Evolutionary conservation across 2,888 invertebrate species (phyloP).

Genomic region (Heterodera filipjevi): DNA sequence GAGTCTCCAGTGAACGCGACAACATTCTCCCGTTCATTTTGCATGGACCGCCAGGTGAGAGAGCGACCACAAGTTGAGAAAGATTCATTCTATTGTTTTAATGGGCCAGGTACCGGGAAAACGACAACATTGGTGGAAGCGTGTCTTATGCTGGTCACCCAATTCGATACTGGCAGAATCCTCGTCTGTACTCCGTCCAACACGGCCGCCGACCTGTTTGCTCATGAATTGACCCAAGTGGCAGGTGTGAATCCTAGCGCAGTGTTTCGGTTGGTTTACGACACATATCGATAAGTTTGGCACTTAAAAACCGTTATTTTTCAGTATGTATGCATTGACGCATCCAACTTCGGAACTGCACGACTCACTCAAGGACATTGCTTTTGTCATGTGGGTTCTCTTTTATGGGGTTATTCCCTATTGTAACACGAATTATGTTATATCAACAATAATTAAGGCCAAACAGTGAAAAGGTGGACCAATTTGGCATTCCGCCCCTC

Average conservation of each 20-base stretch:
- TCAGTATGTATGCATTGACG: slow-evolving; percentile 22
- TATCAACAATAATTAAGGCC: neutral
- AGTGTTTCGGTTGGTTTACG: slow-evolving; percentile 23
- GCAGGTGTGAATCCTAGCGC: neutral
- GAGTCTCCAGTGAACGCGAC: neutral
- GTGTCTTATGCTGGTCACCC: slow-evolving; percentile 18
- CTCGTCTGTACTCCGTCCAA: slow-evolving; percentile 38
- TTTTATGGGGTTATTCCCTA: too few species aligned
- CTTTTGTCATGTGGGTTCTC: slow-evolving; percentile 23
- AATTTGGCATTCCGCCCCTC: slow-evolving; percentile 24
- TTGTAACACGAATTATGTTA: neutral
- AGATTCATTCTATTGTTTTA: neutral
- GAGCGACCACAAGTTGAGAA: neutral
- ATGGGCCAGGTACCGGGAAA: slow-evolving; percentile 35
- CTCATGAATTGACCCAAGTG: slow-evolving; percentile 24
- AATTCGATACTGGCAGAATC: slow-evolving; percentile 1
- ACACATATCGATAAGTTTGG: too few species aligned
- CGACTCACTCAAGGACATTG: slow-evolving; percentile 1
- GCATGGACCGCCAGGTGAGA: slow-evolving; percentile 20
- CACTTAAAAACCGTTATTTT: too few species aligned
- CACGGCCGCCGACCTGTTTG: slow-evolving; percentile 35
- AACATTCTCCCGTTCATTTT: slow-evolving; percentile 16
- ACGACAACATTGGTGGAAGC: slow-evolving; percentile 36
- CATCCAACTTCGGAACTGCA: slow-evolving; percentile 24
- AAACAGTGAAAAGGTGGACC: neutral